phyloP scores from a whole-genome alignment of 2,113 vertebrate species.

The Falcunculus frontatus region DNA sequence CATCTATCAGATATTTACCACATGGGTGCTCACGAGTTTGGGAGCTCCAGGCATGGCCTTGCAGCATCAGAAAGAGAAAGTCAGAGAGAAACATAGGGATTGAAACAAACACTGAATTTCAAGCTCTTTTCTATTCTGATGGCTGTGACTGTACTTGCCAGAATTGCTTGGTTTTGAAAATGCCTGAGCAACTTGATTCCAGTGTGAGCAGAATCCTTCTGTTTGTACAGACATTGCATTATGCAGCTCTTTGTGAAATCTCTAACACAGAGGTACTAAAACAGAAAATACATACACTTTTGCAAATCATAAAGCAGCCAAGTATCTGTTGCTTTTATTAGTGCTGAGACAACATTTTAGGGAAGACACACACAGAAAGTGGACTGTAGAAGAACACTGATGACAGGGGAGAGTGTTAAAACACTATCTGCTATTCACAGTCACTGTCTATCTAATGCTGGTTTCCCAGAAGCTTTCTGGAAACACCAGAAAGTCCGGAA shows the following conservation, averaged over 20 bases:
- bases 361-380: not conserved
- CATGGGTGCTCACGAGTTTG: not conserved
- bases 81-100: not conserved
- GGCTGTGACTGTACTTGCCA: not conserved
- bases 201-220: not conserved
- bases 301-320: not conserved
- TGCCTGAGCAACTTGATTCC: not conserved
- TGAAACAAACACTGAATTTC: not conserved
- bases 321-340: not conserved
- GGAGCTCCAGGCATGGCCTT: not conserved
- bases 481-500: not conserved
- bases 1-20: not conserved
- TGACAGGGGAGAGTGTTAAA: not conserved
- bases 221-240: not conserved
- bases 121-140: not conserved
- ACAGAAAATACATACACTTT: not conserved
- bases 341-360: conserved; percentile 10
- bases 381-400: not conserved
- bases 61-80: not conserved
- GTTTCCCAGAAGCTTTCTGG: not conserved
- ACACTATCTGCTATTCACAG: not conserved
- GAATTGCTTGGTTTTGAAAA: not conserved
- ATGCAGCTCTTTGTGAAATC: not conserved
- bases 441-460: not conserved
- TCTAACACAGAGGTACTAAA: not conserved